Base-by-base conservation (phyloP, 2,113 vertebrate genomes). In the Pedetes capensis region DNA sequence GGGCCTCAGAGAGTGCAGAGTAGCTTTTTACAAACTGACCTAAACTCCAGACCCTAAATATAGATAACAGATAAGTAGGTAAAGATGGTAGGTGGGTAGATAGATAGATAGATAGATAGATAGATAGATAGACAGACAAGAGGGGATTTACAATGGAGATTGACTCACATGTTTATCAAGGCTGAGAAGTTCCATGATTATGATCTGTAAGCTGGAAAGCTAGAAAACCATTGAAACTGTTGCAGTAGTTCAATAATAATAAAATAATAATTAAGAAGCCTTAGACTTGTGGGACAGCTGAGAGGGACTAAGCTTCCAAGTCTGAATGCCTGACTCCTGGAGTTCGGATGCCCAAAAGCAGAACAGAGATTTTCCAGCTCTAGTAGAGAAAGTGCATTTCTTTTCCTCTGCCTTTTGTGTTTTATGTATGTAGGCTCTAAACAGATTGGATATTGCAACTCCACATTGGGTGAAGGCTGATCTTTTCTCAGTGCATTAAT, bases 261-360 rank as follows among this genome's bases (percentile, higher is more conserved):
- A n/a, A n/a, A n/a, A n/a, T n/a, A n/a, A 8, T 63, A 42, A 34
- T 2, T 44, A 5, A 32, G 66, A 88, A 23, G 44, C 3, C 23
- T 39, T 9, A 53, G 59, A 82, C 12, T 17, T 42, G 8, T 1
- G 7, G 4, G 68, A 23, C 1, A 8, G 71, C 8, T 17, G 23
- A 7, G 18, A 0, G n/a, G n/a, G n/a, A n/a, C n/a, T 39, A 20
- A 39, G 2, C 53, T 6, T 0, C 61, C 29, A 44, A 49, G 8
- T 55, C 27, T 68, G 37, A 53, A 79, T 14, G 25, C 72, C 44
- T 49, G 34, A 32, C 17, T 18, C 74, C 18, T 3, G 22, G 42
- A 87, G 23, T 27, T 42, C 8, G 37, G 25, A 87, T 61, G 10
- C 49, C 34, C 27, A 27, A 64, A n/a, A n/a, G n/a, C n/a, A n/a